These are phyloP conservation scores for Ochotona curzoniae DNA, from an alignment of 2,113 vertebrate species.

Conservation along the genomic window DNA sequence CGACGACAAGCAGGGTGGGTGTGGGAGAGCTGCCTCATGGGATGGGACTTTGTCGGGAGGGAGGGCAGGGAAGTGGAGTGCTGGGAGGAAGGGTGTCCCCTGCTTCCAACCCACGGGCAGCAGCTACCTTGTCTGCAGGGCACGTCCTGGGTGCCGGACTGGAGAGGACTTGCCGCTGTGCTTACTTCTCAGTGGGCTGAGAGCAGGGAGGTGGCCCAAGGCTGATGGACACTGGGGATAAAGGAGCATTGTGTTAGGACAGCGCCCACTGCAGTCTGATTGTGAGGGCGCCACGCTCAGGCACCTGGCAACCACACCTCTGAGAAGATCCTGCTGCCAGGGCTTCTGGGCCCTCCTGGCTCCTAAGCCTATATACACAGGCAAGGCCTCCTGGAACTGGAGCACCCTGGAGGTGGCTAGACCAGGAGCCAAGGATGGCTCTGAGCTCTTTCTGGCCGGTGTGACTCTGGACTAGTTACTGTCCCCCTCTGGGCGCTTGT, in stretches of 20 bases:
- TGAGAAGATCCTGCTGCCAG: background rate
- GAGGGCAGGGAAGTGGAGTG: background rate
- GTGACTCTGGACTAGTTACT: background rate
- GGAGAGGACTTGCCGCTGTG: background rate
- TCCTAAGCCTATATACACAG: background rate
- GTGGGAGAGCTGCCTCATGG: background rate
- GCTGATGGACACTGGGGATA: background rate
- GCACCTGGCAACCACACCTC: constrained; percentile 49
- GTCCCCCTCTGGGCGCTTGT: background rate
- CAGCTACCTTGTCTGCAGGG: constrained; percentile 25
- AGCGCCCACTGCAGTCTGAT: constrained; percentile 36
- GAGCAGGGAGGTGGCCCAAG: background rate
- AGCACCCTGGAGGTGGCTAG: background rate
- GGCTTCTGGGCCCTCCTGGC: background rate
- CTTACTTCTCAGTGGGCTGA: background rate
- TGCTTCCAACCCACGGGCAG: background rate
- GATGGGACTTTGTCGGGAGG: background rate
- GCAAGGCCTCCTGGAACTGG: background rate
- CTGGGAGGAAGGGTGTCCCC: background rate
- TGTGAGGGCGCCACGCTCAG: constrained; percentile 40
- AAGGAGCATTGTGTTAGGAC: constrained; percentile 48
- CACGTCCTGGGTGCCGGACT: background rate
- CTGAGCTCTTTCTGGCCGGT: background rate
- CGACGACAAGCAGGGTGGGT: background rate
- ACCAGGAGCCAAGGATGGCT: background rate